phyloP scores from a whole-genome alignment of 2,888 invertebrate species.

The Limnephilus lunatus region DNA sequence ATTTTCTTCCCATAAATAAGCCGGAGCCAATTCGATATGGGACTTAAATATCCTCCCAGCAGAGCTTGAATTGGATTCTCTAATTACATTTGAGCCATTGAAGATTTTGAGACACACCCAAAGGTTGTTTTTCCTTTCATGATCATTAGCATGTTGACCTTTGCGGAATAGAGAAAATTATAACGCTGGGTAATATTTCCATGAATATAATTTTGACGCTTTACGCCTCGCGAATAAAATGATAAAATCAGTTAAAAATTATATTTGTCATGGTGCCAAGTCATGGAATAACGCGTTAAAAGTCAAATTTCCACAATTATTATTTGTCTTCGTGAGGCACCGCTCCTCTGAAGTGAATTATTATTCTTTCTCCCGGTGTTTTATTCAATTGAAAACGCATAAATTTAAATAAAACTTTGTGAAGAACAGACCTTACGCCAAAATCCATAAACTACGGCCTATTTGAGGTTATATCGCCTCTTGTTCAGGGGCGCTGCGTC shows the following conservation, averaged over 20 bases:
- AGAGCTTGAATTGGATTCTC: too few species aligned
- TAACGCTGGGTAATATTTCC: not conserved
- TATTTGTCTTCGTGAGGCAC: not conserved
- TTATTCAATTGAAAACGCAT: constrained; percentile 20
- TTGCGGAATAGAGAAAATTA: not conserved
- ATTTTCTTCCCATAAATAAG: too few species aligned
- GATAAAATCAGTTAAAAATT: not conserved
- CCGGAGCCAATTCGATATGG: too few species aligned
- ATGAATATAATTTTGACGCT: not conserved
- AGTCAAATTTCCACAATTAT: not conserved
- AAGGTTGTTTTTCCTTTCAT: not conserved
- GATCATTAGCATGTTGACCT: not conserved
- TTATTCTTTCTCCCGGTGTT: constrained; percentile 20
- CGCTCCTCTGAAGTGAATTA: not conserved
- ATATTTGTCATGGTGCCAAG: not conserved
- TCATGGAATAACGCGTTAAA: not conserved
- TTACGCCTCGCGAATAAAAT: not conserved
- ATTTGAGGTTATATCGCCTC: not conserved
- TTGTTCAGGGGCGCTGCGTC: not conserved
- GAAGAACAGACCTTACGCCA: not conserved
- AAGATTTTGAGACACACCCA: not conserved
- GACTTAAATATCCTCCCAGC: too few species aligned
- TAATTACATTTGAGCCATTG: too few species aligned
- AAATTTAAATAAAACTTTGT: constrained; percentile 22
- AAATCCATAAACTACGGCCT: not conserved